A percentile compares a stretch with the other conserved stretches of the same genome.
phyloP scores from a whole-genome alignment of 1,140 invertebrate species.

The Odontomachus brunneus region DNA sequence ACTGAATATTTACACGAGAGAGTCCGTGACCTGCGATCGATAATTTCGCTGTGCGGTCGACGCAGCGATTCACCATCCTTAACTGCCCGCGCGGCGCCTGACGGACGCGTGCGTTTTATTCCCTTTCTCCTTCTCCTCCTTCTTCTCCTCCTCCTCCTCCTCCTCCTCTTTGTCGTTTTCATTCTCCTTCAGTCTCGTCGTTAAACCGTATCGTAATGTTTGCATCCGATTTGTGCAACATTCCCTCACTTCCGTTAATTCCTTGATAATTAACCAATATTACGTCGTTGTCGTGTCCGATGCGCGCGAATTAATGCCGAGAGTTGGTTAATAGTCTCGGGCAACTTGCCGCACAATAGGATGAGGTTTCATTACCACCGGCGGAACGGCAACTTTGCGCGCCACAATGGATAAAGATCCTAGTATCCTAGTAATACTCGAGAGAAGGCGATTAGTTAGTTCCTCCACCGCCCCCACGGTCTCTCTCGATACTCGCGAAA shows the following conservation, averaged over 20 bases:
- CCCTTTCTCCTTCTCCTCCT: not conserved
- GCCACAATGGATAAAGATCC: conserved; percentile 43
- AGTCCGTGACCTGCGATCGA: conserved; percentile 36
- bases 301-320: conserved; percentile 44
- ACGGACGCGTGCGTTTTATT: conserved; percentile 47
- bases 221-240: not conserved
- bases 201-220: not conserved
- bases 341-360: conserved; percentile 43
- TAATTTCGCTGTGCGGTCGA: conserved; percentile 35
- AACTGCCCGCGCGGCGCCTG: conserved; percentile 33
- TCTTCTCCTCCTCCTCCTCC: not conserved
- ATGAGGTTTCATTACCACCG: conserved; percentile 43
- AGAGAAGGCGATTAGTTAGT: conserved; percentile 43
- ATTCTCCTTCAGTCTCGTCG: no score
- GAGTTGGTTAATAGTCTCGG: conserved; percentile 54
- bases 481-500: not conserved
- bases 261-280: conserved; percentile 58
- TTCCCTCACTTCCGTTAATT: conserved; percentile 25
- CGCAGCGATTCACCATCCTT: conserved; percentile 34
- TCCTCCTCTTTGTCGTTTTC: not conserved
- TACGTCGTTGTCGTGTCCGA: conserved; percentile 39
- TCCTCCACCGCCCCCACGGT: not conserved
- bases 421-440: conserved; percentile 46
- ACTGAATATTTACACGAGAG: conserved; percentile 69
- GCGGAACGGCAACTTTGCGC: conserved; percentile 36